phyloP scores from a whole-genome alignment of 1,140 invertebrate genomes.

The Acromyrmex charruanus region DNA sequence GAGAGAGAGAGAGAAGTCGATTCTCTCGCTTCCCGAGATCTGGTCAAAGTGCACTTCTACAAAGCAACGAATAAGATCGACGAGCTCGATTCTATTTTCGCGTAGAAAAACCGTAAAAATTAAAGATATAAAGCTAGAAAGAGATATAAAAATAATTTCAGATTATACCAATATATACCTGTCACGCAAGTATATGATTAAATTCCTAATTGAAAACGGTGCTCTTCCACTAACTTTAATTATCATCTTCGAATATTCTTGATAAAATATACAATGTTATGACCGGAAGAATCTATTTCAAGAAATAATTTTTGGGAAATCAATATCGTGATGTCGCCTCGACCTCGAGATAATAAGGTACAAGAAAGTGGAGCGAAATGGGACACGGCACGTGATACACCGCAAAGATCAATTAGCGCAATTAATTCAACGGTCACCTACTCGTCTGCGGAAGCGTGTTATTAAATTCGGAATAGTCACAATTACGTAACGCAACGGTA shows the following conservation, averaged over 20 bases:
- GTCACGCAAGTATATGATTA: not conserved
- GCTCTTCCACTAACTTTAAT: not conserved
- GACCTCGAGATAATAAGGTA: constrained; percentile 14
- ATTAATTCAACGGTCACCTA: constrained; percentile 58
- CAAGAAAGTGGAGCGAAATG: constrained; percentile 27
- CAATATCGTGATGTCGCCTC: not conserved
- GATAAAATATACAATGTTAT: constrained; percentile 12
- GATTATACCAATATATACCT: not conserved
- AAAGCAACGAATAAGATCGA: not conserved
- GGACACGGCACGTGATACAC: constrained; percentile 9
- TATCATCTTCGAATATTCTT: not conserved
- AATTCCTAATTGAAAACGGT: not conserved
- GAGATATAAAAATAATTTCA: not conserved
- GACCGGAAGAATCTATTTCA: not conserved
- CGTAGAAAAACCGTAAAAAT: not conserved
- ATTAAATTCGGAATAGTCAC: constrained; percentile 54
- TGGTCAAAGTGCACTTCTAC: not conserved
- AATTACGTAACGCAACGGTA: constrained; percentile 39
- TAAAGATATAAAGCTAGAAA: not conserved
- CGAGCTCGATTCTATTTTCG: not conserved
- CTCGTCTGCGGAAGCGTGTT: constrained; percentile 46
- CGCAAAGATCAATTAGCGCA: constrained; percentile 54
- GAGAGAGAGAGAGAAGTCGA: not conserved
- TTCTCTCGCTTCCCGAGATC: not conserved
- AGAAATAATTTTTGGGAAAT: not conserved